Percentiles rank a stretch among this genome's conserved stretches.
phyloP scores from a whole-genome alignment of 35 echinoderm and acorn worm species.

The Chiridota heheva region DNA sequence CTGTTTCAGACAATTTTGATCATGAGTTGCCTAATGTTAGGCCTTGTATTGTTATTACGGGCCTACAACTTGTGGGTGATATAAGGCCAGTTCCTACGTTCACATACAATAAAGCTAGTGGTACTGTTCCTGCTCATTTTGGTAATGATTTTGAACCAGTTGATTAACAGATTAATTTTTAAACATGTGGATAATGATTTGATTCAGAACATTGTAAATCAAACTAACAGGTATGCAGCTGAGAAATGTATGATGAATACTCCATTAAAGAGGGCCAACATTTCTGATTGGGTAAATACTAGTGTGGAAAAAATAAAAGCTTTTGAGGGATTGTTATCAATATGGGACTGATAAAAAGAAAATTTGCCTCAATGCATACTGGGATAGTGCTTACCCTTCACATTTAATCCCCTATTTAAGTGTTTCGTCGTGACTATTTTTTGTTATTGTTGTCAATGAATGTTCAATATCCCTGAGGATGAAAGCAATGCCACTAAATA shows the following conservation, averaged over 20 bases:
- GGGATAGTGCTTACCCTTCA: too few relatives aligned
- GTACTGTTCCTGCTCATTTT: background rate
- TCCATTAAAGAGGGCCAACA: too few relatives aligned
- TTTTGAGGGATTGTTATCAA: background rate
- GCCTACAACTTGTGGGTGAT: too few relatives aligned
- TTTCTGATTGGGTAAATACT: background rate
- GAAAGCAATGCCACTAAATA: too few relatives aligned
- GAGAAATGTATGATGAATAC: background rate
- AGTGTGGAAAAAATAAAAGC: background rate
- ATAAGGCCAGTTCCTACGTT: background rate
- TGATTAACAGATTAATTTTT: background rate
- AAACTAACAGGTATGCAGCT: background rate
- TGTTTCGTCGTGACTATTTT: too few relatives aligned
- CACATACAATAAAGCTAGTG: background rate
- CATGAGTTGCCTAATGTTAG: too few relatives aligned
- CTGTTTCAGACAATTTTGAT: too few relatives aligned
- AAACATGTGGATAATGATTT: background rate
- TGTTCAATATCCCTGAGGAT: too few relatives aligned
- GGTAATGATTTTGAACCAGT: background rate
- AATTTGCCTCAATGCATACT: too few relatives aligned
- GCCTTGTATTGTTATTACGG: background rate
- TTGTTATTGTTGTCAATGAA: too few relatives aligned
- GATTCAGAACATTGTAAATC: background rate
- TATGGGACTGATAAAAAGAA: too few relatives aligned
- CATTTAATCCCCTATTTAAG: too few relatives aligned